Evolutionary conservation across 2,797 vertebrate genomes (phyloP).

Genomic region (Syncerus caffer): DNA sequence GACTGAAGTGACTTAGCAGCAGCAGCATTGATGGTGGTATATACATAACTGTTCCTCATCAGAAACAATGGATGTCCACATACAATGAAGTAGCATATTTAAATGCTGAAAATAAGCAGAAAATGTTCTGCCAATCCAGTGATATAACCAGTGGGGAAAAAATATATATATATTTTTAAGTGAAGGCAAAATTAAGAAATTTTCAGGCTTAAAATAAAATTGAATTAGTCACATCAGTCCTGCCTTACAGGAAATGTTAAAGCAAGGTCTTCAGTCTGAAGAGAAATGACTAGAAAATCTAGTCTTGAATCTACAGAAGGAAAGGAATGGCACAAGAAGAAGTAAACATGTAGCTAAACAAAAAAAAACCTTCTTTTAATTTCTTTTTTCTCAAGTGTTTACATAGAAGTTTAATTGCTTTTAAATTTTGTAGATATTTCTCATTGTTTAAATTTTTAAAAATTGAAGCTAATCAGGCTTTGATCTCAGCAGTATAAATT

Average conservation of each 20-base stretch:
- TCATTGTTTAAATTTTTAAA: neutral
- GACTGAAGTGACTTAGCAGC: no score
- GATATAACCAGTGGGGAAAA: neutral
- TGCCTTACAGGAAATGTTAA: neutral
- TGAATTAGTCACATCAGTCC: neutral
- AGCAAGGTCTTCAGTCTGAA: neutral
- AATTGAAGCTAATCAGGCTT: conserved; percentile 21
- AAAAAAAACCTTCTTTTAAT: neutral
- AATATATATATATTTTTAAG: neutral
- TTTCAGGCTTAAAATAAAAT: neutral
- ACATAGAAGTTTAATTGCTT: conserved; percentile 27
- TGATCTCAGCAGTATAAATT: conserved; percentile 26
- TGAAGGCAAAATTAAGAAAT: neutral
- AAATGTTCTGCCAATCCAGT: neutral
- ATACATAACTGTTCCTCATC: neutral
- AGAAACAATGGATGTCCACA: neutral
- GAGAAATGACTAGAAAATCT: neutral
- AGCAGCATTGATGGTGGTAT: neutral
- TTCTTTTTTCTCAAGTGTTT: neutral
- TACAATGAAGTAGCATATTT: neutral
- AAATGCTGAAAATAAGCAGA: neutral
- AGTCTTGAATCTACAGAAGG: neutral
- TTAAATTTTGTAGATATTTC: conserved; percentile 22
- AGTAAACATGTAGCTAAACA: neutral
- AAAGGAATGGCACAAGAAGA: neutral